A percentile compares a stretch with the other conserved stretches of the same genome.
Conservation (phyloP, 2,113 vertebrate genomes). For the Zeus faber region DNA sequence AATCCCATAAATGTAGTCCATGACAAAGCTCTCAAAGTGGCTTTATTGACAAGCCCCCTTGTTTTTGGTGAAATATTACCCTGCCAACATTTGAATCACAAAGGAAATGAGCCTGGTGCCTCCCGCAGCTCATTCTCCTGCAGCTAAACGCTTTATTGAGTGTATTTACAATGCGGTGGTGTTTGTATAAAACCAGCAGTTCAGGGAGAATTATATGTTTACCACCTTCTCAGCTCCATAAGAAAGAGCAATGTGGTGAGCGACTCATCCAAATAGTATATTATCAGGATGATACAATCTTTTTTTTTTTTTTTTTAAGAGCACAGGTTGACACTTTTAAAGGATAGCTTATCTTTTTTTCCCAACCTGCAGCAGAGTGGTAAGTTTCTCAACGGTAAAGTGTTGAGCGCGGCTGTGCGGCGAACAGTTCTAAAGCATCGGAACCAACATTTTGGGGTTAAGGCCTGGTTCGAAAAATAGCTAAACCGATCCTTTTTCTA, state of each 20-base stretch:
- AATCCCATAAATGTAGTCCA: constrained; percentile 17
- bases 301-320: too few relatives aligned
- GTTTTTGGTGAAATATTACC: constrained; percentile 4
- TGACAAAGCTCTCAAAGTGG: constrained; percentile 21
- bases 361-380: too few relatives aligned
- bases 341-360: too few relatives aligned
- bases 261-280: background rate
- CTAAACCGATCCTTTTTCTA: too few relatives aligned
- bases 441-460: too few relatives aligned
- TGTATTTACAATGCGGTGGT: background rate
- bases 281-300: background rate
- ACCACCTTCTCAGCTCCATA: background rate
- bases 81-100: background rate
- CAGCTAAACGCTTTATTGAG: background rate
- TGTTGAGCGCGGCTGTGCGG: too few relatives aligned
- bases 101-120: background rate
- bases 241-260: background rate
- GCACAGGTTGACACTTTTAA: too few relatives aligned
- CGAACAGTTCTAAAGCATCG: too few relatives aligned
- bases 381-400: too few relatives aligned
- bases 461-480: too few relatives aligned
- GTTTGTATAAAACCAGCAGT: background rate
- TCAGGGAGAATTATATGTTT: background rate
- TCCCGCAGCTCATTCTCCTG: constrained; percentile 6
- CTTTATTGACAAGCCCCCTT: constrained; percentile 26